phyloP scores from a whole-genome alignment of 1,140 invertebrate genomes.

The Megathymus violae region DNA sequence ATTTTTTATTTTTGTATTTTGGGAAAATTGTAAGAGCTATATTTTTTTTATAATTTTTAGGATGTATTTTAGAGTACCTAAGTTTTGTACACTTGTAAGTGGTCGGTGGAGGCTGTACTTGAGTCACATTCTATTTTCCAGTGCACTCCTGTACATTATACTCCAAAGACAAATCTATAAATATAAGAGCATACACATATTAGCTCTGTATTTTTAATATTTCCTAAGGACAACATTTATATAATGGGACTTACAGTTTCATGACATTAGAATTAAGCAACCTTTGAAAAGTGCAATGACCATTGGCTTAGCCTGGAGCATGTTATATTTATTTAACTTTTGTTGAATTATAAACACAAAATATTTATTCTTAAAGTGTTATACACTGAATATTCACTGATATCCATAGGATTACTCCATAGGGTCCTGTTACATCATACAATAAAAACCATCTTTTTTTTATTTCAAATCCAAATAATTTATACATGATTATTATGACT shows the following conservation, averaged over 20 bases:
- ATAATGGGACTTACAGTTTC: conserved; percentile 51
- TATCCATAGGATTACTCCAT: conserved; percentile 51
- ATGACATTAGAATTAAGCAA: conserved; percentile 57
- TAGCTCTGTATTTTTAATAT: conserved; percentile 54
- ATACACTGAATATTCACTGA: conserved; percentile 62
- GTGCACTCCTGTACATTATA: conserved; percentile 56
- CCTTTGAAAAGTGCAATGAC: conserved; percentile 72
- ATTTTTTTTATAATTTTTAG: conserved; percentile 78
- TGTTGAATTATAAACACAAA: conserved; percentile 45
- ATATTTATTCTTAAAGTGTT: conserved; percentile 73
- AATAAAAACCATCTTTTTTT: background rate
- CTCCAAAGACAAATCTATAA: conserved; percentile 61
- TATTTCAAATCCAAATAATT: background rate
- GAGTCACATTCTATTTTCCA: conserved; percentile 62
- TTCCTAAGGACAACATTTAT: conserved; percentile 57
- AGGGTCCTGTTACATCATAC: conserved; percentile 36
- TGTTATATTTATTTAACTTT: conserved; percentile 49
- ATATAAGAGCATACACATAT: conserved; percentile 53
- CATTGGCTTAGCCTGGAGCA: conserved; percentile 70
- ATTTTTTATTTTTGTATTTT: conserved; percentile 79
- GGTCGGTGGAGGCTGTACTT: conserved; percentile 54
- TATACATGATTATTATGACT: background rate
- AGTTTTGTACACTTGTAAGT: conserved; percentile 49
- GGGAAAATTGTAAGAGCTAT: conserved; percentile 66
- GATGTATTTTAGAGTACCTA: conserved; percentile 56